phyloP scores from a whole-genome alignment of 2,888 invertebrate species.

The Odontocerum albicorne region DNA sequence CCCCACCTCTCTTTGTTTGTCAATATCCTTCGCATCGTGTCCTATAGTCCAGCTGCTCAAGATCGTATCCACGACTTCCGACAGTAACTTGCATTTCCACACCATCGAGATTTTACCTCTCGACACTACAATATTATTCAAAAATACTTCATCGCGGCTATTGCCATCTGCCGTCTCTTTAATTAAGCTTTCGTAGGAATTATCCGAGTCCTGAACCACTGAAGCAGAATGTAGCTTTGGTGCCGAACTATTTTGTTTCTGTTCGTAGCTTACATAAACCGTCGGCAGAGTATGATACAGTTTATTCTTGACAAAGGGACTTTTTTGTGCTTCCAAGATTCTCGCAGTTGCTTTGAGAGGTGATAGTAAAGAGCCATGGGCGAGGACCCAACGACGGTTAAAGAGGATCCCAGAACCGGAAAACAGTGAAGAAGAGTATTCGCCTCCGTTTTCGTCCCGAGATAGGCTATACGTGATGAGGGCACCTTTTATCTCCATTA shows the following conservation, averaged over 20 bases:
- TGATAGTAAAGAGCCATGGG: constrained; percentile 28
- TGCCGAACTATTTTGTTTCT: background rate
- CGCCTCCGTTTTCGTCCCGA: background rate
- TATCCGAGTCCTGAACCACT: background rate
- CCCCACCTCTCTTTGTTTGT: constrained; percentile 49
- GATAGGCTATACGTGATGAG: constrained; percentile 22
- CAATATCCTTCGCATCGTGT: constrained; percentile 49
- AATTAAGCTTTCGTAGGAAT: background rate
- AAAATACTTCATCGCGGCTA: background rate
- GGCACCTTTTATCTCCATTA: constrained; percentile 18
- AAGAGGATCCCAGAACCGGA: constrained; percentile 26
- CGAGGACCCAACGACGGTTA: constrained; percentile 21
- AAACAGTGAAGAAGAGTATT: background rate
- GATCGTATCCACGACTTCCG: constrained; percentile 52
- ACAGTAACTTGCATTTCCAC: constrained; percentile 59
- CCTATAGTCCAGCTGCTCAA: constrained; percentile 59
- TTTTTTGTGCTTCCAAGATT: constrained; percentile 11
- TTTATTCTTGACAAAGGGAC: background rate
- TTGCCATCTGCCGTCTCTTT: background rate
- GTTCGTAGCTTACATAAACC: constrained; percentile 16
- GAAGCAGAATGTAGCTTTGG: no score
- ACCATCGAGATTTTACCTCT: constrained; percentile 37
- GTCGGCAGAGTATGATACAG: constrained; percentile 15
- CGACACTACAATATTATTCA: constrained; percentile 1
- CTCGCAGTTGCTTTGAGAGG: constrained; percentile 10